These are phyloP conservation scores for Trematomus loennbergii DNA, from an alignment of 2,113 vertebrate species.

Conservation along the genomic window DNA sequence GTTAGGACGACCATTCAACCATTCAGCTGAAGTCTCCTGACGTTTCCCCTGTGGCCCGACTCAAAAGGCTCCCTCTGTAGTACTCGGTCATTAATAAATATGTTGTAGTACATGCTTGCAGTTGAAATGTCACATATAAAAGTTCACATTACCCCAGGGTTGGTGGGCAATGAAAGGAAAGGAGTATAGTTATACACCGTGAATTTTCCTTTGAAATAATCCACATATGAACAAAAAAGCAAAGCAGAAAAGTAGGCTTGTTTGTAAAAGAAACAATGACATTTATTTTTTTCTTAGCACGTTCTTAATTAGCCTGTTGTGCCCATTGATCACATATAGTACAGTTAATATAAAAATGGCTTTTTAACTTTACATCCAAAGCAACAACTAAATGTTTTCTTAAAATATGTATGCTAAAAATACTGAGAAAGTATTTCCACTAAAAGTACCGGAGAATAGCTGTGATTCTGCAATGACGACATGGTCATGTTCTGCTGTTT, in stretches of 20 bases:
- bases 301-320: conserved; percentile 83
- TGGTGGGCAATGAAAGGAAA: neutral
- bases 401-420: conserved; percentile 86
- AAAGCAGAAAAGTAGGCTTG: conserved; percentile 61
- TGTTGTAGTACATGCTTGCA: conserved; percentile 16
- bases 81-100: conserved; percentile 14
- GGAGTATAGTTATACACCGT: neutral
- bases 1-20: conserved; percentile 53
- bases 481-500: conserved; percentile 68
- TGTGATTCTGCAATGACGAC: conserved; percentile 79
- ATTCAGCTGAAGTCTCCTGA: conserved; percentile 43
- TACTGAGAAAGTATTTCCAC: conserved; percentile 83
- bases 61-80: conserved; percentile 18
- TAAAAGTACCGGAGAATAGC: conserved; percentile 79
- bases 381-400: conserved; percentile 84
- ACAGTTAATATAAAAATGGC: conserved; percentile 88
- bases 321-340: conserved; percentile 86
- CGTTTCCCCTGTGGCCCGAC: conserved; percentile 25
- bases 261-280: conserved; percentile 85
- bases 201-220: neutral
- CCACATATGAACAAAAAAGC: conserved; percentile 33
- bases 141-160: neutral
- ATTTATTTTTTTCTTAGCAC: conserved; percentile 85
- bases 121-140: conserved; percentile 38
- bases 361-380: conserved; percentile 87